These are phyloP conservation scores for Gila orcuttii DNA, from an alignment of 2,113 vertebrate genomes.

Conservation along the genomic window DNA sequence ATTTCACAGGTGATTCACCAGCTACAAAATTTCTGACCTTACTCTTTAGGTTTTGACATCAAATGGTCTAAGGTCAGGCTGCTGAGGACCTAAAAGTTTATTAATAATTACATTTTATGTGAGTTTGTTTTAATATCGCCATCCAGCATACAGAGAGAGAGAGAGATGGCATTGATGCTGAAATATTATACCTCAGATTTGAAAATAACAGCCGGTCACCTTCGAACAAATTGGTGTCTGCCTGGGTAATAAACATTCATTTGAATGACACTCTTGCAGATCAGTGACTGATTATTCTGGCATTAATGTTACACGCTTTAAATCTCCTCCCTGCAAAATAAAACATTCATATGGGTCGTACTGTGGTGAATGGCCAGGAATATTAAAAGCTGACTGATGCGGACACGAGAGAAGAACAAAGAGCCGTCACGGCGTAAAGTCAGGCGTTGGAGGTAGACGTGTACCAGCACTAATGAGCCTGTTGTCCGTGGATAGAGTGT, in stretches of 20 bases:
- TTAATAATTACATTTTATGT: not conserved
- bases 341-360: conserved; percentile 51
- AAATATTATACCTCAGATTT: not conserved
- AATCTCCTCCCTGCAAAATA: conserved; percentile 63
- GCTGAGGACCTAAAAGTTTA: not conserved
- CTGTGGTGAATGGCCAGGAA: conserved; percentile 53
- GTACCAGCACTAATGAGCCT: conserved; percentile 13
- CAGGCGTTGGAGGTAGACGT: not conserved
- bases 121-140: conserved; percentile 2
- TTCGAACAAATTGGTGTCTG: not conserved
- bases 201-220: not conserved
- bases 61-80: not conserved
- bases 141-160: not conserved
- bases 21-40: not conserved
- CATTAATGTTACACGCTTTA: conserved; percentile 55
- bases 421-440: not conserved
- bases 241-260: conserved; percentile 31
- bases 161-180: not conserved
- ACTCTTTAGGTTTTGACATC: not conserved
- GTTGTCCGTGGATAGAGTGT: not conserved
- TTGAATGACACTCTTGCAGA: conserved; percentile 55
- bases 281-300: conserved; percentile 50
- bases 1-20: not conserved
- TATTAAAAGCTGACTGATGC: conserved; percentile 64
- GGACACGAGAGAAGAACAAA: conserved; percentile 10